Percentiles rank a stretch among this genome's conserved stretches.
These are phyloP conservation scores for Trematocara zebra DNA, from an alignment of 2,113 vertebrate species.

Conservation along the genomic window DNA sequence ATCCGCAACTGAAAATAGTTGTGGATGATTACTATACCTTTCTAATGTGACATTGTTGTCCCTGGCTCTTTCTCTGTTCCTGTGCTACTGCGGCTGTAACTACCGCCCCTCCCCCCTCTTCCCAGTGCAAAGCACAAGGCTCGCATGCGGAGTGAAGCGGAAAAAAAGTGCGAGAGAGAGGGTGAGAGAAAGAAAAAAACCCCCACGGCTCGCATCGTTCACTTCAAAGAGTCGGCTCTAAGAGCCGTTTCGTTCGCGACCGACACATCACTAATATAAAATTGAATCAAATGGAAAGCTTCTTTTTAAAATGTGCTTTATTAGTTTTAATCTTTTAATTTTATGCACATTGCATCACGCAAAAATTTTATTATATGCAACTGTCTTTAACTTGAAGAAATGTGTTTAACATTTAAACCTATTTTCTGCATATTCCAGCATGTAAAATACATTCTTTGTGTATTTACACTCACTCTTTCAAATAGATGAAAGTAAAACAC, in stretches of 20 bases:
- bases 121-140: too few species aligned
- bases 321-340: not conserved
- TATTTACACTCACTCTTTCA: not conserved
- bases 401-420: not conserved
- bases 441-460: not conserved
- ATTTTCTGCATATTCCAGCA: not conserved
- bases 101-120: too few species aligned
- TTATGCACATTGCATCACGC: not conserved
- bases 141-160: too few species aligned
- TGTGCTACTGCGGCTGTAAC: too few species aligned
- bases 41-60: too few species aligned
- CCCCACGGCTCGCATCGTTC: rapidly evolving
- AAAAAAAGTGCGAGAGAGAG: not conserved
- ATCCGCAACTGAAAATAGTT: too few species aligned
- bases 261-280: not conserved
- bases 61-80: too few species aligned
- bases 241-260: too few species aligned
- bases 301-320: not conserved
- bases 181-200: not conserved
- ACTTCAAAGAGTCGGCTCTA: not conserved
- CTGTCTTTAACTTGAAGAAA: not conserved
- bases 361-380: not conserved
- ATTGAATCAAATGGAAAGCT: not conserved
- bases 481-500: not conserved
- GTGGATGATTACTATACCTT: too few species aligned